phyloP scores from a whole-genome alignment of 1,140 invertebrate species.

The Eubasilissa regina region DNA sequence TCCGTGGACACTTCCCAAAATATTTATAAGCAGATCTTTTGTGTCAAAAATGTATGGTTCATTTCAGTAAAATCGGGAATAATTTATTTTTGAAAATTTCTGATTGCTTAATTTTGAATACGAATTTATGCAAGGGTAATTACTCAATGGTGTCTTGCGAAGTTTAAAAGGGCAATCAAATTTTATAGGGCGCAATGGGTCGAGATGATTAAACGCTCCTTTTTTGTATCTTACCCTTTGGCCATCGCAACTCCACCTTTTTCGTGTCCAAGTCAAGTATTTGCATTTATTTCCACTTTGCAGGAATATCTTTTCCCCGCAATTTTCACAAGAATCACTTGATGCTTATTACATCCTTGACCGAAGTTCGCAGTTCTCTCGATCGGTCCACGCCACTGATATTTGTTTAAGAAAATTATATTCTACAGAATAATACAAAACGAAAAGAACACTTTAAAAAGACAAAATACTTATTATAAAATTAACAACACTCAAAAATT shows the following conservation, averaged over 20 bases:
- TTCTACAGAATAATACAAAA: too few species aligned
- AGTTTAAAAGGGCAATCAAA: constrained; percentile 31
- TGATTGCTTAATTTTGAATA: background rate
- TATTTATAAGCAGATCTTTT: too few species aligned
- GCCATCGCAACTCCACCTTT: constrained; percentile 1
- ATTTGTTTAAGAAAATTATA: too few species aligned
- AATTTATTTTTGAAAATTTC: background rate
- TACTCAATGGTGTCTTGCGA: constrained; percentile 4
- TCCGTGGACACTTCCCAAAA: too few species aligned
- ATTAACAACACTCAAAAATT: background rate
- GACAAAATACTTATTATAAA: background rate
- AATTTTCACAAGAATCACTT: background rate
- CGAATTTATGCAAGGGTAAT: constrained; percentile 19
- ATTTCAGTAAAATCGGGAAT: constrained; percentile 6
- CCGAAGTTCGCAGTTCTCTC: background rate
- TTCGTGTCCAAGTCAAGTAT: constrained; percentile 19
- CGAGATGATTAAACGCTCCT: constrained; percentile 31
- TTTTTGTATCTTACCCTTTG: constrained; percentile 37
- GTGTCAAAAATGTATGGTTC: too few species aligned
- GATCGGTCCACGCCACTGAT: background rate
- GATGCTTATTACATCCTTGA: background rate
- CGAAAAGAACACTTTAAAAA: too few species aligned
- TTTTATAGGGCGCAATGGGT: constrained; percentile 22
- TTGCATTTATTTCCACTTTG: constrained; percentile 33
- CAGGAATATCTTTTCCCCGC: background rate